These are phyloP conservation scores for Parasteatoda lunata DNA, from an alignment of 2,888 invertebrate genomes.

Conservation along the genomic window DNA sequence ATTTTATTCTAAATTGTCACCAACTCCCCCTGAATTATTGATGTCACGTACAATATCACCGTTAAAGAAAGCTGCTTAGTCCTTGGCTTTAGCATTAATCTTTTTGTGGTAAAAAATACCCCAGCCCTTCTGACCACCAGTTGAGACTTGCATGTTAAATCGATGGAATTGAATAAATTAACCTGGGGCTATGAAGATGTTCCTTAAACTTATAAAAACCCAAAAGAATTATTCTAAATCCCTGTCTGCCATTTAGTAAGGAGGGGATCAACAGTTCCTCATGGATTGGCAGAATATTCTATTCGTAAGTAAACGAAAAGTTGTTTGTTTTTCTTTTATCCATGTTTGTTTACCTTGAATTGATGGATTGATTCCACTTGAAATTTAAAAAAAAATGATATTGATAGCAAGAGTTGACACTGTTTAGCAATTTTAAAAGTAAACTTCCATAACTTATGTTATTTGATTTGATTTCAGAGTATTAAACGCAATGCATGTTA, in stretches of 20 bases:
- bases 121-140: constrained; percentile 13
- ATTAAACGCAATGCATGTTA: too few species aligned
- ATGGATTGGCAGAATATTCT: constrained; percentile 31
- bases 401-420: too few species aligned
- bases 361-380: background rate
- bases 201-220: constrained; percentile 58
- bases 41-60: constrained; percentile 40
- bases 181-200: constrained; percentile 38
- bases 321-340: background rate
- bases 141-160: constrained; percentile 46
- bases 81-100: constrained; percentile 50
- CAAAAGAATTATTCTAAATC: background rate
- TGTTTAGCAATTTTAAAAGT: too few species aligned
- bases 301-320: constrained; percentile 34
- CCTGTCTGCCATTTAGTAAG: constrained; percentile 16
- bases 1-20: constrained; percentile 22
- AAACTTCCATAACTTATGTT: too few species aligned
- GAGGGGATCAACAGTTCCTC: background rate
- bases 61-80: constrained; percentile 25
- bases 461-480: too few species aligned
- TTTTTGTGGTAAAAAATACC: constrained; percentile 22
- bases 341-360: background rate
- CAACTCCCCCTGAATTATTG: constrained; percentile 54
- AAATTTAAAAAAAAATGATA: too few species aligned
- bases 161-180: constrained; percentile 43